A percentile compares a stretch with the other conserved stretches of the same genome.
These are phyloP conservation scores for Gallirallus australis DNA, from an alignment of 2,797 vertebrate species.

Conservation along the genomic window DNA sequence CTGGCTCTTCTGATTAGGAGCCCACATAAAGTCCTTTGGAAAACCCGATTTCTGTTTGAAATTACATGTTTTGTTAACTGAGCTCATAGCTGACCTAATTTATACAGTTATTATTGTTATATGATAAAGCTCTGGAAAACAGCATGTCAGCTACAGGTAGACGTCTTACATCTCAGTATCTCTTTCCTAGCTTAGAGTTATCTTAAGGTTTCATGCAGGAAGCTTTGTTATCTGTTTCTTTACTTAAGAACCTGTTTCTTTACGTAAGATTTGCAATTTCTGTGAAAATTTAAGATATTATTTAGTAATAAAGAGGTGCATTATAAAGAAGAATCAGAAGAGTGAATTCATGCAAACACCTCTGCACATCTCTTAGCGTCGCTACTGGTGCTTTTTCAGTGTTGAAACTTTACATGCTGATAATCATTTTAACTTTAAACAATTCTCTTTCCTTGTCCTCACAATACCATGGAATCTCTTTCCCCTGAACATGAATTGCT, in stretches of 20 bases:
- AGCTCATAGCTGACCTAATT: neutral
- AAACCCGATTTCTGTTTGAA: neutral
- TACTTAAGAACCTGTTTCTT: neutral
- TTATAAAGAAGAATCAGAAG: neutral
- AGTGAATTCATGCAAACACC: neutral
- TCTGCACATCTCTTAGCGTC: neutral
- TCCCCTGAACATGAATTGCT: neutral
- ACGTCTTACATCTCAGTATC: neutral
- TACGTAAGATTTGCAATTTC: neutral
- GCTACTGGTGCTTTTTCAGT: neutral
- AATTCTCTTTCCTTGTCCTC: neutral
- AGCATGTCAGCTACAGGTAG: neutral
- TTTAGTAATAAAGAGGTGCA: neutral
- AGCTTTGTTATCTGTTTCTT: neutral
- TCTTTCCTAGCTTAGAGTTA: neutral
- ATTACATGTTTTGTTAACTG: neutral
- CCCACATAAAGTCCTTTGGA: neutral
- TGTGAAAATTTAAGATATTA: neutral
- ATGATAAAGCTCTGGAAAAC: neutral
- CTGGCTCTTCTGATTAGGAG: neutral
- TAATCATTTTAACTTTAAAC: neutral
- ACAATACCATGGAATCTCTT: neutral
- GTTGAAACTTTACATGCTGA: neutral
- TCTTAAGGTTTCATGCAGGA: neutral
- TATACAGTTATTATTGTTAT: neutral